phyloP scores from a whole-genome alignment of 1,140 invertebrate species.

The Drosophila tropicalis region DNA sequence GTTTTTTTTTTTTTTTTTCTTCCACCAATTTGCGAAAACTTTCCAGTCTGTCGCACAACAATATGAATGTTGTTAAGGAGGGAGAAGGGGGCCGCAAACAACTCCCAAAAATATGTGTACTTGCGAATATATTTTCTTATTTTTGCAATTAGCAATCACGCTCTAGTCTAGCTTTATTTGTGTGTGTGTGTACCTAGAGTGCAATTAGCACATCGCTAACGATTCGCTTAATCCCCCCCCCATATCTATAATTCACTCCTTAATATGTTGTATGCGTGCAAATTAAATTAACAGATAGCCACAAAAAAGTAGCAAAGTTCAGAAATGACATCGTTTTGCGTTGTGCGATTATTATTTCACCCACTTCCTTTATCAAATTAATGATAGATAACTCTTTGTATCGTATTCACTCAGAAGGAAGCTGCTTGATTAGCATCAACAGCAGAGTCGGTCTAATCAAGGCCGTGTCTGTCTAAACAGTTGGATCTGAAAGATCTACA shows the following conservation, averaged over 20 bases:
- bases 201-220: constrained; percentile 72
- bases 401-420: no score
- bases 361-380: no score
- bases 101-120: constrained; percentile 1
- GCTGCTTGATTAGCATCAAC: no score
- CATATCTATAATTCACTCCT: not conserved
- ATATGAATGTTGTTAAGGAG: constrained; percentile 44
- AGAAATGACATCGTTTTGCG: not conserved
- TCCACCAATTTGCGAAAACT: constrained; percentile 52
- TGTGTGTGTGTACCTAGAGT: constrained; percentile 26
- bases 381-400: no score
- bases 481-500: no score
- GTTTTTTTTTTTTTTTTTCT: constrained; percentile 19
- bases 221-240: constrained; percentile 2
- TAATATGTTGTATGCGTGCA: constrained; percentile 36
- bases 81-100: not conserved
- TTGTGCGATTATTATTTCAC: not conserved
- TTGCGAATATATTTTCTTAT: constrained; percentile 16
- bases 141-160: constrained; percentile 59
- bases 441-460: no score
- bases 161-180: constrained; percentile 3
- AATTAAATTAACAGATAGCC: constrained; percentile 62
- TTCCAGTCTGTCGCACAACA: constrained; percentile 72
- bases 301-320: constrained; percentile 6
- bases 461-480: no score